phyloP scores from a whole-genome alignment of 2,113 vertebrate species.

The Dermatemys mawii region DNA sequence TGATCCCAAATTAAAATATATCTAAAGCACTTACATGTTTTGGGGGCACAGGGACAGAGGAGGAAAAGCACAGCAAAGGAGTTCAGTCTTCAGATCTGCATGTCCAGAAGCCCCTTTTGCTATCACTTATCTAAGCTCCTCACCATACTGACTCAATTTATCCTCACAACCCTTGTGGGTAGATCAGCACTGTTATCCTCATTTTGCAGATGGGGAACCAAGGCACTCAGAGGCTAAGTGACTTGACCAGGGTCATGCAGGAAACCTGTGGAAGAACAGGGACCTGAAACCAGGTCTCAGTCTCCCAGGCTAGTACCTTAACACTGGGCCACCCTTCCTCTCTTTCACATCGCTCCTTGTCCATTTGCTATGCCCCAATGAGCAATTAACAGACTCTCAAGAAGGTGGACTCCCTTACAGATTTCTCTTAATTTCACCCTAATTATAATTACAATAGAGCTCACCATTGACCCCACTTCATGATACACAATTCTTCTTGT shows the following conservation, averaged over 20 bases:
- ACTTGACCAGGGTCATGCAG: neutral
- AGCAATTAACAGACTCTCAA: neutral
- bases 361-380: neutral
- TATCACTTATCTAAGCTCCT: too few relatives aligned
- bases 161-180: neutral
- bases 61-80: neutral
- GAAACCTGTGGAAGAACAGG: too few relatives aligned
- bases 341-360: neutral
- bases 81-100: too few relatives aligned
- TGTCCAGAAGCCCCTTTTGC: too few relatives aligned
- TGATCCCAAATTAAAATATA: too few relatives aligned
- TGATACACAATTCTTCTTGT: neutral
- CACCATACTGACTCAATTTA: neutral
- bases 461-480: neutral
- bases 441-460: neutral
- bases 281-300: neutral
- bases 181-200: too few relatives aligned
- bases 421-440: neutral
- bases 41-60: neutral
- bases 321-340: neutral
- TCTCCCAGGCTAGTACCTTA: neutral
- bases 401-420: neutral
- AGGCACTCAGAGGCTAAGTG: neutral
- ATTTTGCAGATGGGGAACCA: neutral
- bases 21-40: neutral